Percentiles rank a stretch among this genome's conserved stretches.
These are phyloP conservation scores for Nemotelus pantherinus DNA, from an alignment of 2,888 invertebrate species.

Conservation along the genomic window DNA sequence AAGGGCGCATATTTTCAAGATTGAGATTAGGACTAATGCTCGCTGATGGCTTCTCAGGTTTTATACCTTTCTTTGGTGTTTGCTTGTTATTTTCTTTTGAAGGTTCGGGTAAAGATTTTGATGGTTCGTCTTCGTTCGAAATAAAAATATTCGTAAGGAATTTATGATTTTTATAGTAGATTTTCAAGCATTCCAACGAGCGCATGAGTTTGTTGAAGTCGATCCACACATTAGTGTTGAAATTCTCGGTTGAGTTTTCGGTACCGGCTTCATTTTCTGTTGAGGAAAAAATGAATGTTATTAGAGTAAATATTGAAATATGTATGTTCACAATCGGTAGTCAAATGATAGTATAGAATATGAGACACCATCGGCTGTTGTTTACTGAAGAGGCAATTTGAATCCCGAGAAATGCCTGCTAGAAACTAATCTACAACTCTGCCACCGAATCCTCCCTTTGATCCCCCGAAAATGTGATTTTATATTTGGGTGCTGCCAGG, in stretches of 20 bases:
- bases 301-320: no score
- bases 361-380: no score
- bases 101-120: background rate
- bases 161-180: constrained; percentile 1
- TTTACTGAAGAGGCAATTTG: no score
- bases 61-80: background rate
- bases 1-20: background rate
- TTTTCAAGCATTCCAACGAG: background rate
- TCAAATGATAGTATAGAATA: no score
- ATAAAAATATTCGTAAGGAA: constrained; percentile 29
- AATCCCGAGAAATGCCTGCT: no score
- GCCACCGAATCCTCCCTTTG: no score
- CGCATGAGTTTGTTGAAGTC: constrained; percentile 17
- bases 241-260: background rate
- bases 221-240: background rate
- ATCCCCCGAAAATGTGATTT: no score
- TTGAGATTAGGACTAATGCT: background rate
- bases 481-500: no score
- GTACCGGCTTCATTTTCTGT: background rate
- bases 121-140: constrained; percentile 12
- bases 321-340: no score
- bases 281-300: background rate
- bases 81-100: background rate
- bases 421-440: no score
- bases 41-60: background rate